Conservation (phyloP, 2,113 vertebrate genomes). For the Symphodus melops region DNA sequence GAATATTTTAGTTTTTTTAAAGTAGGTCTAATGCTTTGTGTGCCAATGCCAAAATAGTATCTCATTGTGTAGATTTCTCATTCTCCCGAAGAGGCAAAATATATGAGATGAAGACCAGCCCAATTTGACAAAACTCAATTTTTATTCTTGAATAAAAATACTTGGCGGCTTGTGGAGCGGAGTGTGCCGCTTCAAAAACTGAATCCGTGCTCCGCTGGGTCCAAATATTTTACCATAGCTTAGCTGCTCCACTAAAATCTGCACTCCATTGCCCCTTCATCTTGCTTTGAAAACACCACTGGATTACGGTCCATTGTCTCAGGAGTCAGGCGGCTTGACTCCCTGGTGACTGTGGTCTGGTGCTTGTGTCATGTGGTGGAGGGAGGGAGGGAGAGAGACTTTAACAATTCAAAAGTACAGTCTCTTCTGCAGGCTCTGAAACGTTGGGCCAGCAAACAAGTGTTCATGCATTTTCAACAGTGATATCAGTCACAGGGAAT, state of each 20-base stretch:
- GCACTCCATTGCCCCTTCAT: slow-evolving; percentile 76
- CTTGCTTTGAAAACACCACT: slow-evolving; percentile 75
- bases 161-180: slow-evolving; percentile 56
- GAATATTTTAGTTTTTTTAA: not conserved
- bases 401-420: slow-evolving; percentile 65
- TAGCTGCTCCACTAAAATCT: slow-evolving; percentile 77
- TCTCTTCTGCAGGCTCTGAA: slow-evolving; percentile 59
- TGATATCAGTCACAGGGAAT: slow-evolving; percentile 73
- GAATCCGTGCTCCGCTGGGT: slow-evolving; percentile 68
- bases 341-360: slow-evolving; percentile 61
- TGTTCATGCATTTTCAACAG: slow-evolving; percentile 77
- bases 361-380: slow-evolving; percentile 66
- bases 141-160: slow-evolving; percentile 66
- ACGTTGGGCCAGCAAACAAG: slow-evolving; percentile 63
- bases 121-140: slow-evolving; percentile 54
- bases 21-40: not conserved
- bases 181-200: slow-evolving; percentile 57
- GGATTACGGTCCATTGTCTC: slow-evolving; percentile 77
- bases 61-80: slow-evolving; percentile 20
- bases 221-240: slow-evolving; percentile 80
- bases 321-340: slow-evolving; percentile 72
- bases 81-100: slow-evolving; percentile 13
- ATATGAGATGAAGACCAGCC: slow-evolving; percentile 34
- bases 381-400: slow-evolving; percentile 43
- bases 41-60: not conserved